These are phyloP conservation scores for Serripes groenlandicus DNA, from an alignment of 2,888 invertebrate genomes.

Conservation along the genomic window DNA sequence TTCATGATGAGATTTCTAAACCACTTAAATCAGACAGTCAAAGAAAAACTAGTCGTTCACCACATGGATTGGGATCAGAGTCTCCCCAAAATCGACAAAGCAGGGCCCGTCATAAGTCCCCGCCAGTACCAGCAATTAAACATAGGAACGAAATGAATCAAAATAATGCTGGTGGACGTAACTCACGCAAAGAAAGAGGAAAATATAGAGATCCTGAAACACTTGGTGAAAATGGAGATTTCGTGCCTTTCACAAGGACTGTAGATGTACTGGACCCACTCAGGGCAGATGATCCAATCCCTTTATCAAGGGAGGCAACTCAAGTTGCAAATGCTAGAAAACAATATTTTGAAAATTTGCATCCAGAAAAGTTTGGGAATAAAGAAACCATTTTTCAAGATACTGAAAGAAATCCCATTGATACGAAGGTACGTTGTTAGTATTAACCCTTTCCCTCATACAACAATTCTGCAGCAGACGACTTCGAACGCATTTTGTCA, in stretches of 20 bases:
- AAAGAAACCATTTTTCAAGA: constrained; percentile 77
- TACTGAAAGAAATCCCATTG: constrained; percentile 37
- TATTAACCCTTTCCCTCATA: too few species aligned
- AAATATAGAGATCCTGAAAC: constrained; percentile 73
- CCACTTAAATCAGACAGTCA: not conserved
- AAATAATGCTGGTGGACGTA: constrained; percentile 6
- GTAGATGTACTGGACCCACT: constrained; percentile 85
- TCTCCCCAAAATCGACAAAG: constrained; percentile 32
- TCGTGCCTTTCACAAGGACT: constrained; percentile 84
- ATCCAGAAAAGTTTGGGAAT: constrained; percentile 84
- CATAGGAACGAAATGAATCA: constrained; percentile 63
- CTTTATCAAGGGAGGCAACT: constrained; percentile 83
- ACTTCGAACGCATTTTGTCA: too few species aligned
- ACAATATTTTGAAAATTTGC: constrained; percentile 81
- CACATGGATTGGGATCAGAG: constrained; percentile 42
- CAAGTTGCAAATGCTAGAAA: constrained; percentile 80
- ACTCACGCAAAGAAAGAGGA: constrained; percentile 41
- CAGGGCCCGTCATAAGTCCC: constrained; percentile 66
- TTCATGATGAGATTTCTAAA: constrained; percentile 15
- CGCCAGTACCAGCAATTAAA: constrained; percentile 79
- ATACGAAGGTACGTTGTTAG: constrained; percentile 3
- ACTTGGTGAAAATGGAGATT: constrained; percentile 74
- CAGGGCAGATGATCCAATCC: constrained; percentile 81
- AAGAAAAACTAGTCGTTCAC: constrained; percentile 33
- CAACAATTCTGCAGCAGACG: too few species aligned